phyloP scores from a whole-genome alignment of 2,113 vertebrate genomes.

The Semnornis frantzii region DNA sequence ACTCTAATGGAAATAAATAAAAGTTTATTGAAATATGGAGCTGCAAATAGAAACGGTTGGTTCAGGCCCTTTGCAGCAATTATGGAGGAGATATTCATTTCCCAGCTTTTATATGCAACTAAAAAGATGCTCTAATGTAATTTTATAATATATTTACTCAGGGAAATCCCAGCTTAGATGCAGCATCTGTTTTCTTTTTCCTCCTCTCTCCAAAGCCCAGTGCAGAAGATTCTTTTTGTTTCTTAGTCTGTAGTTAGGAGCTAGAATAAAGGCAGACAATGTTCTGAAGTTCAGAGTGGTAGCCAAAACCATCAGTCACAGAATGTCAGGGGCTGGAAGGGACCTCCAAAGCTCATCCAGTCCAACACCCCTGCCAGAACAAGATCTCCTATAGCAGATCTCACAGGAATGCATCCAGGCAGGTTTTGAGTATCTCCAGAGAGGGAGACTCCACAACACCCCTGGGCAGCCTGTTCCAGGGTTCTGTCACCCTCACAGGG shows the following conservation, averaged over 20 bases:
- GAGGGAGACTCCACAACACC: too few species aligned
- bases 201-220: not conserved
- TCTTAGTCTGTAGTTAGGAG: not conserved
- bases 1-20: slow-evolving; percentile 75
- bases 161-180: slow-evolving; percentile 44
- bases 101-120: slow-evolving; percentile 69
- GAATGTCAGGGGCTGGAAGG: too few species aligned
- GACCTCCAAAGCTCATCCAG: too few species aligned
- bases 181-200: slow-evolving; percentile 41
- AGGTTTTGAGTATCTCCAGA: too few species aligned
- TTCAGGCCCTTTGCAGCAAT: slow-evolving; percentile 63
- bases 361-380: too few species aligned
- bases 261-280: not conserved
- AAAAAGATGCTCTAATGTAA: slow-evolving; percentile 69
- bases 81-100: slow-evolving; percentile 64
- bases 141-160: slow-evolving; percentile 73
- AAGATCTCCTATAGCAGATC: too few species aligned
- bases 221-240: not conserved
- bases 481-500: too few species aligned
- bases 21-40: slow-evolving; percentile 77
- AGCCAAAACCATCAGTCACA: not conserved
- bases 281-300: not conserved
- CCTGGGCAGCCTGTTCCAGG: too few species aligned
- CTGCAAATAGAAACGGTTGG: slow-evolving; percentile 65
- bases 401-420: too few species aligned